phyloP scores from a whole-genome alignment of 2,797 vertebrate genomes.

The Lagodon rhomboides region DNA sequence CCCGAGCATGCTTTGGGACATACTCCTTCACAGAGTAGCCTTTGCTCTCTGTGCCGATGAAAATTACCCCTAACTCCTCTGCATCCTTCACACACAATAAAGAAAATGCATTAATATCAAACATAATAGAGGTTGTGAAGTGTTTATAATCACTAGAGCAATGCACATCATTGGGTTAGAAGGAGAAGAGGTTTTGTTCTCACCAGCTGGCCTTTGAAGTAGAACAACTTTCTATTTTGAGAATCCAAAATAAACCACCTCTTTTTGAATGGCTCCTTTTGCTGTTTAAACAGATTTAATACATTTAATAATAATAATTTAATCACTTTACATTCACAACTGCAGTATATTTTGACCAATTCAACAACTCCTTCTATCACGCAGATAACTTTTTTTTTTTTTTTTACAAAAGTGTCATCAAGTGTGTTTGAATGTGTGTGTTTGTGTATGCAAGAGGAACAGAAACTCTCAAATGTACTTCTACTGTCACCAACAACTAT shows the following conservation, averaged over 20 bases:
- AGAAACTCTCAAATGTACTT: conserved; percentile 37
- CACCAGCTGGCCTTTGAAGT: conserved; percentile 94
- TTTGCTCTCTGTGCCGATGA: conserved; percentile 87
- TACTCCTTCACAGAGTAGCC: conserved; percentile 88
- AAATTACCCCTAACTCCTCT: conserved; percentile 90
- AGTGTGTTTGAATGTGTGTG: background rate
- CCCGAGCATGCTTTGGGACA: conserved; percentile 80
- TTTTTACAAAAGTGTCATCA: background rate
- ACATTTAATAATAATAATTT: no score
- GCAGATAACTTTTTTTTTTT: no score
- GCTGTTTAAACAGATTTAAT: conserved; percentile 78
- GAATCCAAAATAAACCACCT: conserved; percentile 95
- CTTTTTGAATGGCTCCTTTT: conserved; percentile 91
- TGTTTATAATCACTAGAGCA: background rate
- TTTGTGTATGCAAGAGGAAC: conserved; percentile 42
- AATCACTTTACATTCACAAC: background rate
- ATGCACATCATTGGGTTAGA: background rate
- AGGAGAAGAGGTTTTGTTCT: conserved; percentile 56
- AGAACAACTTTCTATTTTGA: conserved; percentile 91
- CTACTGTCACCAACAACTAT: background rate
- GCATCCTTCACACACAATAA: conserved; percentile 86
- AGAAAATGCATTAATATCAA: background rate
- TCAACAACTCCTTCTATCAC: no score
- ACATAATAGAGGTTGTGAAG: background rate
- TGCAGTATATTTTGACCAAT: background rate